Base-by-base conservation (phyloP, 2,888 invertebrate genomes). In the Invenusta paracnida region DNA sequence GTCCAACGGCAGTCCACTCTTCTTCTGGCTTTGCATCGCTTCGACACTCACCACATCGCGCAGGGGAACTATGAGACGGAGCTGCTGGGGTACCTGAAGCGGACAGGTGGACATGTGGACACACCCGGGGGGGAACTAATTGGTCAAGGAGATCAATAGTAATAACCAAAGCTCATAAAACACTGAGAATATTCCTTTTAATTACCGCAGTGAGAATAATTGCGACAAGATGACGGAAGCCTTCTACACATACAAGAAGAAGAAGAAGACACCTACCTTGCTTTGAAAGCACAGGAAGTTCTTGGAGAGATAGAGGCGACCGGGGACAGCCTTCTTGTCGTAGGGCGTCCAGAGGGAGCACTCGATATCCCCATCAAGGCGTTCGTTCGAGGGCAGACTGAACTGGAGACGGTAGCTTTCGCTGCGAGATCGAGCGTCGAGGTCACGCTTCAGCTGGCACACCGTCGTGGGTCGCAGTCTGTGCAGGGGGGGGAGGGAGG, bases 281-380 rank as follows among this genome's bases (percentile, higher is more conserved):
- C 98, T 98, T 90, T 95, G 95, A 91, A 98, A 99, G 91, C 98
- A 98, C 89, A 98, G 93, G 91, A 96, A 99, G 92, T 96, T 96
- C 90, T 95, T 95, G 0, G 98, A 98, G 83, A 99, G 92, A 91
- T 95, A 98, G 89, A 99, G 93, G 88, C 94, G 93, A 23, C 98
- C 98, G 93, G 94, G 94, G 86, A 95, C 95, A 90, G 95, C 95
- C 88, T 94, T 94, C 91, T 97, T 97, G 90, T 96, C 95, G 91
- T 96, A 98, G 0, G 98, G 97, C 0, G 98, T 97, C 95, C 96
- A 96, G 85, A 99, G 92, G 11, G 95, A 94, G 90, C 96, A 96
- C 89, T 96, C 95, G 85, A 96, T 90, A 87, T 95, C 95, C 0
- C 98, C 98, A 92, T 99, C 98, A 86, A 99, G 92, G 91, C 97